Percentiles rank a stretch among this genome's conserved stretches.
Conservation (phyloP, 2,113 vertebrate species). For the Peromyscus maniculatus region DNA sequence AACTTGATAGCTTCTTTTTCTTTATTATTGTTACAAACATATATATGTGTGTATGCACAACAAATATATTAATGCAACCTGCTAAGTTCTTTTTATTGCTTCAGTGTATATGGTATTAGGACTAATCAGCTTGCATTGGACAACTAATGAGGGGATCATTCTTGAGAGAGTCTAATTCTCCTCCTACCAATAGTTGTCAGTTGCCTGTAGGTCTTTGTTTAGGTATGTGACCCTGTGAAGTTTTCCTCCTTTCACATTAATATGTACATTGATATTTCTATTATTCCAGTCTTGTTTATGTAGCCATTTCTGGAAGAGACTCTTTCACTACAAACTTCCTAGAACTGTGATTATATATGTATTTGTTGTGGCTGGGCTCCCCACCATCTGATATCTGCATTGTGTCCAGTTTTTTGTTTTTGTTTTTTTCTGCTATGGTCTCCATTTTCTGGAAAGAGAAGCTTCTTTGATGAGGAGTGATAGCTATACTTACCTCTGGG, state of each 20-base stretch:
- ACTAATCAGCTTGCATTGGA: neutral
- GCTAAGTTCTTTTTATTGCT: neutral
- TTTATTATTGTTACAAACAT: neutral
- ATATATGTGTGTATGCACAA: neutral
- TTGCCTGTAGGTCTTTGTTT: neutral
- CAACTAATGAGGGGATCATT: neutral
- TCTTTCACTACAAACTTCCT: neutral
- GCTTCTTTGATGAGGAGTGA: neutral
- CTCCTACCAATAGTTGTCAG: neutral
- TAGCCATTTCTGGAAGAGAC: neutral
- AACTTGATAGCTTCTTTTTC: neutral
- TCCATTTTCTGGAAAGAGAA: neutral
- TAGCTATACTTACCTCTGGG: neutral
- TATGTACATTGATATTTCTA: neutral
- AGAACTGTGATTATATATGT: neutral
- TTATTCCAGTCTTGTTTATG: neutral
- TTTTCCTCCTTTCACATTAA: neutral
- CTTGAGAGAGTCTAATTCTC: neutral
- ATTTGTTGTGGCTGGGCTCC: neutral
- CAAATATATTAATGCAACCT: neutral
- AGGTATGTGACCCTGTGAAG: neutral
- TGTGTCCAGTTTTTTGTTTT: neutral
- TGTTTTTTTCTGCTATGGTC: neutral
- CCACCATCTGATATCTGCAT: neutral
- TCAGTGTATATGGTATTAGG: neutral